Conservation (phyloP, 2,888 invertebrate species). For the Leptopterna dolabrata region DNA sequence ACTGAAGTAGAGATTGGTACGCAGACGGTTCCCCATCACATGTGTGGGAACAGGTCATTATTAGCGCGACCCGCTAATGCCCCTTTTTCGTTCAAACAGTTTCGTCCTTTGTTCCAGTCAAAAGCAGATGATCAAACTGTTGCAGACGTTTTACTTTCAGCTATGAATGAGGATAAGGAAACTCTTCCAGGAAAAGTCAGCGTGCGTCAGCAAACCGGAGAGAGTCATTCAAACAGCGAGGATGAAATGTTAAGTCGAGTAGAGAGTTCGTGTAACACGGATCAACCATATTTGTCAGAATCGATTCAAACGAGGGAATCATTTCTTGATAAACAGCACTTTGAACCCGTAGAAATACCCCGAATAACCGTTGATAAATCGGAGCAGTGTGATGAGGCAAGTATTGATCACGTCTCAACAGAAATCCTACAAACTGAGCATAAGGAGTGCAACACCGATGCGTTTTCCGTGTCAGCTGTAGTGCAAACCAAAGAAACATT, state of each 20-base stretch:
- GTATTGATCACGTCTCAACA: neutral
- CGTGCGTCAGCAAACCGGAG: slow-evolving; percentile 19
- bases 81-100: slow-evolving; percentile 38
- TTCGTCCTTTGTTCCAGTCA: slow-evolving; percentile 39
- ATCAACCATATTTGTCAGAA: slow-evolving; percentile 42
- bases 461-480: slow-evolving; percentile 41
- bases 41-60: neutral
- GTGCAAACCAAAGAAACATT: slow-evolving; percentile 55
- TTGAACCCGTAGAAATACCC: neutral
- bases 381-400: slow-evolving; percentile 26
- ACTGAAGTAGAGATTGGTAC: slow-evolving; percentile 25
- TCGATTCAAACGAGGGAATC: slow-evolving; percentile 39
- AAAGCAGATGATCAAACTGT: slow-evolving; percentile 53
- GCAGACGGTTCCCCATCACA: neutral
- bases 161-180: slow-evolving; percentile 39
- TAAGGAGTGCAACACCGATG: slow-evolving; percentile 42
- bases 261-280: slow-evolving; percentile 49
- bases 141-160: slow-evolving; percentile 40
- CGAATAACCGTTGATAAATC: slow-evolving; percentile 34
- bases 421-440: slow-evolving; percentile 48
- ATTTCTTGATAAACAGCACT: neutral
- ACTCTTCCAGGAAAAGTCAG: slow-evolving; percentile 29
- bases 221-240: neutral
- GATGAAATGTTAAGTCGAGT: neutral
- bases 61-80: neutral